These are phyloP conservation scores for Piprites chloris DNA, from an alignment of 2,113 vertebrate genomes.

Conservation along the genomic window DNA sequence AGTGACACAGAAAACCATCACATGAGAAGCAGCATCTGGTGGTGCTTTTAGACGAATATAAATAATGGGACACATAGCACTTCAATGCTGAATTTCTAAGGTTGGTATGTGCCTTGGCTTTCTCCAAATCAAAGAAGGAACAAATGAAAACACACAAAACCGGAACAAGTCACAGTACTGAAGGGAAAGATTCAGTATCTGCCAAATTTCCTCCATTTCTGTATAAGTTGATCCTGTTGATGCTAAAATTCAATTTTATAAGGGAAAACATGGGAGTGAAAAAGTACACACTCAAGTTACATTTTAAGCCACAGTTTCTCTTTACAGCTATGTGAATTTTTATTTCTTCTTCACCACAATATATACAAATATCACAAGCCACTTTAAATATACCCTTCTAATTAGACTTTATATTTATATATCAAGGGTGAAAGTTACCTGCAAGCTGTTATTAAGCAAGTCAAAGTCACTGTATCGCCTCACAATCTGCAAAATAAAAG, in stretches of 20 bases:
- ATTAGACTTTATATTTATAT: background rate
- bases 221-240: background rate
- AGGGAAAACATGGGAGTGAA: background rate
- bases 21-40: conserved; percentile 51
- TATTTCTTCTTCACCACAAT: background rate
- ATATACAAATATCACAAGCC: background rate
- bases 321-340: background rate
- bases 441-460: conserved; percentile 89
- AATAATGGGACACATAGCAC: conserved; percentile 27
- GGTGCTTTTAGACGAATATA: conserved; percentile 3
- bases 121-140: background rate
- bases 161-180: background rate
- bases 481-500: conserved; percentile 84
- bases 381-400: background rate
- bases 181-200: background rate
- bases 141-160: conserved; percentile 6
- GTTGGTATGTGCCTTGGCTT: conserved; percentile 28
- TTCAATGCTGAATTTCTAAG: conserved; percentile 6
- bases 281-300: background rate
- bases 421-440: conserved; percentile 79
- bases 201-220: conserved; percentile 14
- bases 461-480: conserved; percentile 98
- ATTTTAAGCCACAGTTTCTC: background rate
- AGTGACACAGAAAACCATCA: conserved; percentile 38
- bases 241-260: background rate